Percentiles rank a stretch among this genome's conserved stretches.
Evolutionary conservation across 2,113 vertebrate genomes (phyloP).

Genomic region (Sturnus vulgaris): DNA sequence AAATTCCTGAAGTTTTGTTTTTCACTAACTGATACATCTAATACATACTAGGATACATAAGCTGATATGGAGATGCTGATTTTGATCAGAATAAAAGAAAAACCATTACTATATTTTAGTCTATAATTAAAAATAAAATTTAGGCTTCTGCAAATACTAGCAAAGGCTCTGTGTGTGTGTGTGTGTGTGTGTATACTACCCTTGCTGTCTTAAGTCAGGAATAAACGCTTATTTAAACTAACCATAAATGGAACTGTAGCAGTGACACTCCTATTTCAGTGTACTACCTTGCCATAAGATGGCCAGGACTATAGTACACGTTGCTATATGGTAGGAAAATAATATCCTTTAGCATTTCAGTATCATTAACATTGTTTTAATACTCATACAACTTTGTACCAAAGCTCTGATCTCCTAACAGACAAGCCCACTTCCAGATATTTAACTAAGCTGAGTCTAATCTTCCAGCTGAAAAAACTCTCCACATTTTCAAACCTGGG

Average conservation of each 20-base stretch:
- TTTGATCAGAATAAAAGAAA: neutral
- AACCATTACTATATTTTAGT: neutral
- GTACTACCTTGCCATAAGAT: neutral
- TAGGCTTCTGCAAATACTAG: neutral
- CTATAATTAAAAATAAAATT: neutral
- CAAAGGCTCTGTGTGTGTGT: accelerated
- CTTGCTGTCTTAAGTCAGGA: neutral
- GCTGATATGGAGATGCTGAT: neutral
- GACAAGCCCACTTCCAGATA: neutral
- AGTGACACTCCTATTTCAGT: neutral
- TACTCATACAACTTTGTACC: neutral
- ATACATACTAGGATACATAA: neutral
- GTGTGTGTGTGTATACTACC: accelerated
- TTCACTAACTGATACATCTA: neutral
- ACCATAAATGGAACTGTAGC: neutral
- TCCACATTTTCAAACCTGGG: neutral
- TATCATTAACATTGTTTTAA: neutral
- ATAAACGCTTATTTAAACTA: neutral
- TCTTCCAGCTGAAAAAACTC: neutral
- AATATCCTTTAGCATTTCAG: neutral
- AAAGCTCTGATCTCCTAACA: neutral
- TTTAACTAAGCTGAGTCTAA: neutral
- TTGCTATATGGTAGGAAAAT: neutral
- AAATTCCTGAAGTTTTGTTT: neutral
- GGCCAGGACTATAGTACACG: neutral